A percentile compares a stretch with the other conserved stretches of the same genome.
Evolutionary conservation across 2,797 vertebrate species (phyloP).

Genomic region (Cercopithecus petaurista): DNA sequence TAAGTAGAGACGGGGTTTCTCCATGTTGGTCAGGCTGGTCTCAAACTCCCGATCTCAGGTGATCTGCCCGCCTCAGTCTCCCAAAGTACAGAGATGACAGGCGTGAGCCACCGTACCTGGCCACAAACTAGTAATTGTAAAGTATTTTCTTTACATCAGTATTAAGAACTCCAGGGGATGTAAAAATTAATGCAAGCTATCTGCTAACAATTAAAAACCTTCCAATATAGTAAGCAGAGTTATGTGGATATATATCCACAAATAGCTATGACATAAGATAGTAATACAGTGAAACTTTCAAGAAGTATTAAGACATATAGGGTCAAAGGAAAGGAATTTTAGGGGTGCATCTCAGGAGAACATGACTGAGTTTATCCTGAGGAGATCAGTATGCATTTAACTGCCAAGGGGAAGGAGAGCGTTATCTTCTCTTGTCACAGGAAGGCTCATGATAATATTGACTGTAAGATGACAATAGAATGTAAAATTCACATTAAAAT

Average conservation of each 20-base stretch:
- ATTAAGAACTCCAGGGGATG: background rate
- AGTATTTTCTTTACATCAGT: background rate
- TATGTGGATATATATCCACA: background rate
- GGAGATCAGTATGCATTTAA: background rate
- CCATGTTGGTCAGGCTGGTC: background rate
- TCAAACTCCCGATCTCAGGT: background rate
- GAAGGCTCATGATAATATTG: background rate
- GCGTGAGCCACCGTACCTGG: rapidly evolving
- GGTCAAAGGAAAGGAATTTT: background rate
- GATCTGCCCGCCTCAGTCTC: too few relatives aligned
- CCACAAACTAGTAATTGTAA: background rate
- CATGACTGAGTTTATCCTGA: background rate
- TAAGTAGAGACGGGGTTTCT: background rate
- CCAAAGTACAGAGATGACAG: background rate
- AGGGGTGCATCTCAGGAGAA: background rate
- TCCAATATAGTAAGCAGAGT: background rate
- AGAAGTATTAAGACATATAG: background rate
- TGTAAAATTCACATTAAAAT: slow-evolving; percentile 29
- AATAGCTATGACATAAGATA: background rate
- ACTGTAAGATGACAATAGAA: background rate
- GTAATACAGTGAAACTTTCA: background rate
- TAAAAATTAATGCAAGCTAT: background rate
- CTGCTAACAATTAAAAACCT: background rate
- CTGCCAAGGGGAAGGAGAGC: background rate
- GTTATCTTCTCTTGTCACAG: background rate